Percentiles rank a stretch among this genome's conserved stretches.
phyloP scores from a whole-genome alignment of 1,140 invertebrate species.

The Sminthurinus signatus region DNA sequence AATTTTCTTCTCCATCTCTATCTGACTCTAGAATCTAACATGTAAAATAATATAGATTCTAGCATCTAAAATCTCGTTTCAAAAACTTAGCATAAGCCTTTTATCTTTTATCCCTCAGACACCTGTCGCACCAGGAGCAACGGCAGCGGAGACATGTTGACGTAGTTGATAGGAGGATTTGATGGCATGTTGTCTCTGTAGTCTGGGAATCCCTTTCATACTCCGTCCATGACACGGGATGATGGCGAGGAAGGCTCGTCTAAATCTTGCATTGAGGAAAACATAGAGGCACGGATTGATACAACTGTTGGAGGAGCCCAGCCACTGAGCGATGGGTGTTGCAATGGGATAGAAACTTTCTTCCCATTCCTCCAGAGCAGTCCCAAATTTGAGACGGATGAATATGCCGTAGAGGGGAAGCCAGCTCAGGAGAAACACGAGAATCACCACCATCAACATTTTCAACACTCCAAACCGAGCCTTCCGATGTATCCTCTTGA shows the following conservation, averaged over 20 bases:
- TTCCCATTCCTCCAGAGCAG: conserved; percentile 14
- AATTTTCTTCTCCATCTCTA: no score
- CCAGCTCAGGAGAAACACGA: conserved; percentile 60
- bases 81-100: no score
- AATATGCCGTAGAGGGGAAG: conserved; percentile 56
- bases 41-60: no score
- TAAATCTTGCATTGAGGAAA: conserved; percentile 59
- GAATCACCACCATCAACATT: conserved; percentile 58
- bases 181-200: conserved; percentile 9
- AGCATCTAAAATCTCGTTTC: no score
- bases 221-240: background rate
- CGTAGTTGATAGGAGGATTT: conserved; percentile 1
- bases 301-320: conserved; percentile 53
- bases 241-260: conserved; percentile 55
- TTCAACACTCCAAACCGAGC: conserved; percentile 53
- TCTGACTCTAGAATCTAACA: no score
- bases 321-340: conserved; percentile 58
- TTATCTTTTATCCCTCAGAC: background rate
- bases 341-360: conserved; percentile 47
- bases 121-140: background rate
- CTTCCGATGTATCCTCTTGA: conserved; percentile 41
- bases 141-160: background rate
- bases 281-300: conserved; percentile 57
- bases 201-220: background rate
- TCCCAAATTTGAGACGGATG: conserved; percentile 47